Base-by-base conservation (phyloP, 1,140 invertebrate species). In the Nylanderia fulva region DNA sequence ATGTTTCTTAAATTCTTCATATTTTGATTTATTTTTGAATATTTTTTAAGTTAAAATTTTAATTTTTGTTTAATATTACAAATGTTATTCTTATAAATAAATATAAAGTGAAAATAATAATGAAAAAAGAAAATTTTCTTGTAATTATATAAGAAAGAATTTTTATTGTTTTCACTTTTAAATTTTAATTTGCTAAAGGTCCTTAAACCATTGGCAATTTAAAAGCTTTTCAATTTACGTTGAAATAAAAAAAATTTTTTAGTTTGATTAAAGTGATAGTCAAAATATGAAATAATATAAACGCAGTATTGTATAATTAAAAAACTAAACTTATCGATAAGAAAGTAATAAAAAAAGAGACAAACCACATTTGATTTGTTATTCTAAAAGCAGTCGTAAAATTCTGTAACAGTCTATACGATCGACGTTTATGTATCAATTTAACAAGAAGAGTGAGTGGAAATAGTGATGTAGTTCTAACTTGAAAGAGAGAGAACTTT, bases 381-480 rank as follows among this genome's bases (percentile, higher is more conserved):
- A 24, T n/a, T 21, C 6, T 7, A 18, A 66, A 54, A 79, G 13
- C 6, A 36, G 13, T 52, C 68, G 4, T 27, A 13, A 69, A 56
- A 66, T 69, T 29, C 0, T 9, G 6, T 1, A 69, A 27, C 63
- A 24, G 36, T 2, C 48, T 39, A 29, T 39, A 69, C 54, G 21
- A 71, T 82, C 1, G 45, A 48, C 8, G 13, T 45, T 71, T 24
- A 29, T 72, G 60, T 29, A 58, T 11, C 7, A 21, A 71, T 11
- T 80, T 71, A 71, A 36, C 4, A 36, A 69, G 66, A 71, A 72
- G 36, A 45, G 36, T 48, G 33, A 80, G 75, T 13, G 24, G 18
- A 36, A 69, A 27, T 24, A 15, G 76, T 63, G 21, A 80, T 71
- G 24, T 36, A 72, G 24, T 72, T 39, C 52, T 45, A 42, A 45